Base-by-base conservation (phyloP, 2,113 vertebrate genomes). In the Camelus bactrianus region DNA sequence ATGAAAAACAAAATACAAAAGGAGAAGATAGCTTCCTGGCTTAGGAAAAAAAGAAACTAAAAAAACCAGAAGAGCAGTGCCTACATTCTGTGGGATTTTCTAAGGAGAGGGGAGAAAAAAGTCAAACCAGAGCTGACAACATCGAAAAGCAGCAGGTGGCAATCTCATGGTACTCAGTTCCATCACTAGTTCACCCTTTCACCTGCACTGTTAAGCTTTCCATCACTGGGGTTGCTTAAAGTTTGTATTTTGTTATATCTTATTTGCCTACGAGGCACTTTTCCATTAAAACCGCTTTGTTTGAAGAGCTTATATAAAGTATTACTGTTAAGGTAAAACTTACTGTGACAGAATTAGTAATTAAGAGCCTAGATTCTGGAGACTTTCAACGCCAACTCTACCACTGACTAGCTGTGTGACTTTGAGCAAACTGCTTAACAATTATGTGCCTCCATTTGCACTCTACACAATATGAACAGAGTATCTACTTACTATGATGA, bases 221-320 rank as follows among this genome's bases (percentile, higher is more conserved):
- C 46, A n/a, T 93, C 56, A 16, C 46, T 86, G n/a, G 28, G 11
- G 20, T 32, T 60, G n/a, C 15, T 86, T 82, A 79, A n/a, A 50
- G 10, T 86, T 76, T 81, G n/a, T 67, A 46, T 50, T 58, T 76
- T 72, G n/a, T 26, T 84, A 2, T 52, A 54, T 50, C 50, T 92
- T 69, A 83, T 67, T 96, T 75, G 24, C n/a, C 28, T 88, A 75
- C 10, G 6, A 58, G 52, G 17, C 14, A 81, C 38, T 81, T 81
- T 48, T 17, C 20, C 56, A 96, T 67, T 73, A 73, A 89, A 85
- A 85, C 35, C 80, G 22, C 32, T 87, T 87, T 93, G 67, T 81
- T 67, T 86, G 58, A 46, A 87, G 52, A 56, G 16, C 24, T 82
- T 50, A 76, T 48, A 35, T 56, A 65, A 83, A 89, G 60, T 77